phyloP scores from a whole-genome alignment of 2,113 vertebrate species.

The Passerina amoena region DNA sequence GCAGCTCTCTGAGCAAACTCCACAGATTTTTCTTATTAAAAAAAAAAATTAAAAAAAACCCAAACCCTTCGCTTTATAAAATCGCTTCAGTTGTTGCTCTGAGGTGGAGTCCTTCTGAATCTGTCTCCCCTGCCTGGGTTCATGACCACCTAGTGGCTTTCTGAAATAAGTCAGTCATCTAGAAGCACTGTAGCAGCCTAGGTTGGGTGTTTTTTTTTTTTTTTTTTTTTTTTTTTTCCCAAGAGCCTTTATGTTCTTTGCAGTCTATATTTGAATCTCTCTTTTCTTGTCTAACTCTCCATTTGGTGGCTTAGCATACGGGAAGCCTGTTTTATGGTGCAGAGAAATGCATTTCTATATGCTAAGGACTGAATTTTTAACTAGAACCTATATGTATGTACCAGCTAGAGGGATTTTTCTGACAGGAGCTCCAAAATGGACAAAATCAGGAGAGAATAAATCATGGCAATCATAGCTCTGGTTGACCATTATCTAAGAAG shows the following conservation, averaged over 20 bases:
- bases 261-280: slow-evolving; percentile 47
- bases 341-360: slow-evolving; percentile 28
- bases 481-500: background rate
- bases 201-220: background rate
- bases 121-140: background rate
- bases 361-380: slow-evolving; percentile 5
- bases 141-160: background rate
- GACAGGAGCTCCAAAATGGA: background rate
- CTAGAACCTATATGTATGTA: background rate
- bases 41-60: fast-evolving
- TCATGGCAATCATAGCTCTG: background rate
- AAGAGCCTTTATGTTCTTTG: background rate
- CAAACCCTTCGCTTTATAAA: background rate
- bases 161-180: background rate
- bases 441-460: background rate
- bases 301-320: slow-evolving; percentile 32
- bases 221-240: background rate
- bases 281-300: slow-evolving; percentile 40
- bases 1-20: background rate
- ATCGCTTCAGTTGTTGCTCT: background rate
- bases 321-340: background rate
- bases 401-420: background rate
- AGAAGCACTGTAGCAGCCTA: background rate
- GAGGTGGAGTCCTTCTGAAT: background rate
- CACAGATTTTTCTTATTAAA: background rate